Percentiles rank a stretch among this genome's conserved stretches.
phyloP scores from a whole-genome alignment of 2,797 vertebrate genomes.

The Sebastes umbrosus region DNA sequence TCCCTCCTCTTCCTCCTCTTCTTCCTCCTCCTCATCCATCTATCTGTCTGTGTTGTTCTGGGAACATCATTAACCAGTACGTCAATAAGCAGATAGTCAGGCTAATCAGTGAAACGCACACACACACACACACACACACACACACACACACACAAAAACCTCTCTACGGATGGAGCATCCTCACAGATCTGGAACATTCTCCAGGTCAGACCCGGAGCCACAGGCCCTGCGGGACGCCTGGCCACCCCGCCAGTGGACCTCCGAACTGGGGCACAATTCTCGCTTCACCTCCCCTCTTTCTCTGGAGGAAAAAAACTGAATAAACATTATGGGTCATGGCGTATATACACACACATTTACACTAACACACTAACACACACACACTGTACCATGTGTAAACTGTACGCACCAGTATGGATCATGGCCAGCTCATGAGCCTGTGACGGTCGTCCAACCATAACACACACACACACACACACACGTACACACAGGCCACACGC shows the following conservation, averaged over 20 bases:
- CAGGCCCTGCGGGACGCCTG: slow-evolving; percentile 33
- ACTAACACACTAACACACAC: slow-evolving; percentile 8
- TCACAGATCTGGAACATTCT: slow-evolving; percentile 59
- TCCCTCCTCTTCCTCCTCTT: not conserved
- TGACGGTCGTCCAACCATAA: slow-evolving; percentile 61
- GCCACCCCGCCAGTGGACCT: slow-evolving; percentile 35
- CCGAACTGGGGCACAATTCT: slow-evolving; percentile 17
- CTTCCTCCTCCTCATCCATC: not conserved
- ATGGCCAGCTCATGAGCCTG: slow-evolving; percentile 63
- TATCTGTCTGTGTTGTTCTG: slow-evolving; percentile 16
- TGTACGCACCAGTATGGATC: slow-evolving; percentile 70
- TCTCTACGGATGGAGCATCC: slow-evolving; percentile 28
- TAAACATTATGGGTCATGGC: slow-evolving; percentile 28
- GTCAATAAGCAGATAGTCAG: slow-evolving; percentile 45
- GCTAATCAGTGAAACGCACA: slow-evolving; percentile 32
- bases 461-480: slow-evolving; percentile 51
- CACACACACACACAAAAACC: slow-evolving; percentile 15
- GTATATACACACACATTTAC: slow-evolving; percentile 26
- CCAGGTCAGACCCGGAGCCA: slow-evolving; percentile 43
- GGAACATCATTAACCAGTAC: slow-evolving; percentile 45
- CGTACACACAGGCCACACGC: slow-evolving; percentile 36
- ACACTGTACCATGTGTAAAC: slow-evolving; percentile 57
- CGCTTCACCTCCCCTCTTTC: slow-evolving; percentile 7
- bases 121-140: not conserved
- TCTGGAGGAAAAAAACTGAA: slow-evolving; percentile 10